A percentile compares a stretch with the other conserved stretches of the same genome.
phyloP scores from a whole-genome alignment of 1,140 invertebrate genomes.

The Brachionus calyciflorus region DNA sequence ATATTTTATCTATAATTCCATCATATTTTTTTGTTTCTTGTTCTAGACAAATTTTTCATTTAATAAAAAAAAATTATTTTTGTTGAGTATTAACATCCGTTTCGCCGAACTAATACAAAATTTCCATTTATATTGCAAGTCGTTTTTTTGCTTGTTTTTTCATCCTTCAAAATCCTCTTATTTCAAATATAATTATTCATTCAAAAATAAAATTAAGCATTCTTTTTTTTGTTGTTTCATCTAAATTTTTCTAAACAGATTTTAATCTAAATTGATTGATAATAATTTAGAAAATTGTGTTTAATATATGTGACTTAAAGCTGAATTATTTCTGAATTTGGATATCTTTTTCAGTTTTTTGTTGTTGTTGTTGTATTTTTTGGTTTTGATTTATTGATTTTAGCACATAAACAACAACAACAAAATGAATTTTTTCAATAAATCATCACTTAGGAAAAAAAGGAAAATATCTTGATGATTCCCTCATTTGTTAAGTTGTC shows the following conservation, averaged over 20 bases:
- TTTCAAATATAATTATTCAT: constrained; percentile 26
- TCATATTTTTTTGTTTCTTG: too few species aligned
- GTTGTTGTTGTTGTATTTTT: neutral
- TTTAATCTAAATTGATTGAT: constrained; percentile 24
- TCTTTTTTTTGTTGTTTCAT: too few species aligned
- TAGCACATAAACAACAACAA: constrained; percentile 8
- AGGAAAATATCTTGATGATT: too few species aligned
- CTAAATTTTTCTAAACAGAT: constrained; percentile 8
- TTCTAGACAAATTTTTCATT: too few species aligned
- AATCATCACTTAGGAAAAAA: too few species aligned
- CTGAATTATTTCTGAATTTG: too few species aligned
- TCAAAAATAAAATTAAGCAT: too few species aligned
- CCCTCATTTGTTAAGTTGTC: too few species aligned
- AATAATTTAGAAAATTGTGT: constrained; percentile 16
- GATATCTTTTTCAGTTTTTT: too few species aligned
- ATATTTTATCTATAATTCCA: too few species aligned
- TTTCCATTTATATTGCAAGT: constrained; percentile 23
- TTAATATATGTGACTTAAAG: constrained; percentile 18
- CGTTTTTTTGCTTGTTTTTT: neutral
- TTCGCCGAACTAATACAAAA: constrained; percentile 23
- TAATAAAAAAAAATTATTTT: too few species aligned
- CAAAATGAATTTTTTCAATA: too few species aligned
- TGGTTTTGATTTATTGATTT: constrained; percentile 39
- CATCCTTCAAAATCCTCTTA: neutral
- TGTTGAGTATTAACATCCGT: neutral